These are phyloP conservation scores for Clivina fossor DNA, from an alignment of 2,888 invertebrate genomes.

Conservation along the genomic window DNA sequence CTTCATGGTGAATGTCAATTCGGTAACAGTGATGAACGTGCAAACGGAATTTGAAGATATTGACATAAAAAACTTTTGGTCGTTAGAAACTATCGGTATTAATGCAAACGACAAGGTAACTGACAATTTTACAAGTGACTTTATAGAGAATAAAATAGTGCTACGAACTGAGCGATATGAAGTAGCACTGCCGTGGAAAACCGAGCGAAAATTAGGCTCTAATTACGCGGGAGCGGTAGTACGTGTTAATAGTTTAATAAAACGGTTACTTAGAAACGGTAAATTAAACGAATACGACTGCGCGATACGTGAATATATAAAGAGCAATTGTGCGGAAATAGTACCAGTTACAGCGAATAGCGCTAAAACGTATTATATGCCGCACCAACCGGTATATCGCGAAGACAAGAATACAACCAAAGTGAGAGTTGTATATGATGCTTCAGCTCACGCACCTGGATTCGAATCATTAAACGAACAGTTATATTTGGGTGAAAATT, in stretches of 20 bases:
- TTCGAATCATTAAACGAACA: slow-evolving; percentile 14
- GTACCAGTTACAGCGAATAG: neutral
- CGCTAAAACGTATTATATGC: slow-evolving; percentile 5
- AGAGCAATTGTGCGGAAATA: slow-evolving; percentile 3
- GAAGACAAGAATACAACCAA: slow-evolving; percentile 12
- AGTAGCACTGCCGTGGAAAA: slow-evolving; percentile 8
- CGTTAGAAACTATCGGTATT: slow-evolving; percentile 1
- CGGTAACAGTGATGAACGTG: neutral
- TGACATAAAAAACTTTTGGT: slow-evolving; percentile 1
- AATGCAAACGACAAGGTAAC: neutral
- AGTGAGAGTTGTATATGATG: slow-evolving; percentile 11
- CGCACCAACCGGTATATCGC: slow-evolving; percentile 1
- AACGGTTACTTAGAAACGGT: neutral
- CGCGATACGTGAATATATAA: slow-evolving; percentile 7
- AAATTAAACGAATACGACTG: slow-evolving; percentile 6
- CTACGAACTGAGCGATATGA: slow-evolving; percentile 4
- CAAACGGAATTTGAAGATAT: neutral
- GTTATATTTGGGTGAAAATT: slow-evolving; percentile 38
- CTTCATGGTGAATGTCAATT: slow-evolving; percentile 5
- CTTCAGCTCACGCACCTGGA: slow-evolving; percentile 1
- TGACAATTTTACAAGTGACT: neutral
- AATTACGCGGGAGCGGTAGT: slow-evolving; percentile 9
- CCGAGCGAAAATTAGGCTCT: neutral
- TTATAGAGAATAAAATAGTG: neutral
- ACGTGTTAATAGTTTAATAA: neutral